Conservation (phyloP, 1,140 invertebrate species). For the Macrobrachium nipponense region DNA sequence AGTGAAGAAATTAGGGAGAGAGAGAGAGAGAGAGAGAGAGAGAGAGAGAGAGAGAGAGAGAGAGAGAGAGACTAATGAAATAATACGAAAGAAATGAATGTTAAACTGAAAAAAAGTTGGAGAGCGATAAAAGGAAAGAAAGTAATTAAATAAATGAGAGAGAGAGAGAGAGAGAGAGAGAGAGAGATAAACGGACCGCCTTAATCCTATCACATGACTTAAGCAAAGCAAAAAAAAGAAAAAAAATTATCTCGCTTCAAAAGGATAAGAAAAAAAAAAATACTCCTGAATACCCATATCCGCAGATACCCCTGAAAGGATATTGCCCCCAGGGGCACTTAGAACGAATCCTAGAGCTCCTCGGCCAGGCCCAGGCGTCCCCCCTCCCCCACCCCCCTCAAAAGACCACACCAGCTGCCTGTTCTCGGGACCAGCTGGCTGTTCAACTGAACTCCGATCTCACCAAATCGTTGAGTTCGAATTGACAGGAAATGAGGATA, state of each 20-base stretch:
- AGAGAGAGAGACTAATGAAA: not conserved
- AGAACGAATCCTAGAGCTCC: no score
- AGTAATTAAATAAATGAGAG: not conserved
- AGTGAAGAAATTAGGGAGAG: not conserved
- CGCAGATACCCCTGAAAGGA: no score
- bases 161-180: slow-evolving; percentile 46
- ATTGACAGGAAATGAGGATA: no score
- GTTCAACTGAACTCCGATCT: no score
- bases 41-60: slow-evolving; percentile 8
- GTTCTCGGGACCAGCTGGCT: no score
- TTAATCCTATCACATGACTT: not conserved
- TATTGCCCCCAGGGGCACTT: no score
- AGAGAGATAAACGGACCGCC: slow-evolving; percentile 8
- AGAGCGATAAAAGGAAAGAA: not conserved
- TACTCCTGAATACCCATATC: no score
- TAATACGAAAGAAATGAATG: not conserved
- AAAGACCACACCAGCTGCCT: no score
- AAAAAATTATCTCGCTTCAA: not conserved
- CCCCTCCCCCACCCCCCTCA: no score
- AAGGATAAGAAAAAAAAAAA: not conserved
- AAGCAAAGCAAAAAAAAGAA: slow-evolving; percentile 9
- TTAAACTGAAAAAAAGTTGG: no score
- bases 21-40: slow-evolving; percentile 4
- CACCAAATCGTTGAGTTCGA: no score
- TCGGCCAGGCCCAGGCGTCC: no score